Base-by-base conservation (phyloP, 2,888 invertebrate species). In the Drosophila conformis region DNA sequence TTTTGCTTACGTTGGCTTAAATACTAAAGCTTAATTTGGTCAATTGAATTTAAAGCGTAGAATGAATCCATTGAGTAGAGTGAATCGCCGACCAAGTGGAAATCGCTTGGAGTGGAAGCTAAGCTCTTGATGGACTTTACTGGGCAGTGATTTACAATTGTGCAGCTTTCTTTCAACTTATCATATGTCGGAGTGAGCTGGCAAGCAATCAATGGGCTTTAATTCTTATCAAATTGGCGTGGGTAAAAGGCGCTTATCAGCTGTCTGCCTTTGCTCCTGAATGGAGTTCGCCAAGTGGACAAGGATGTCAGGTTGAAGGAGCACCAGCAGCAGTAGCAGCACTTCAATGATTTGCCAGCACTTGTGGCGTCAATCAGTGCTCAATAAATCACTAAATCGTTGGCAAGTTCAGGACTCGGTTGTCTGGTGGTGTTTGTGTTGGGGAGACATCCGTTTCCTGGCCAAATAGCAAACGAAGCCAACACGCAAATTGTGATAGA, bases 381-480 rank as follows among this genome's bases (percentile, higher is more conserved):
- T 65, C 85, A 83, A 83, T 82, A 83, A 83, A 83, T 83, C 83
- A 83, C 76, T 69, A 76, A 75, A 70, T 73, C 81, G 70, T 70
- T 59, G 53, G 51, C 48, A 58, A 53, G 56, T 75, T 64, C 57
- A 69, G 71, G 62, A 70, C 72, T 69, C 29, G 62, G 35, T 36
- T 58, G 48, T 38, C 18, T 25, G 54, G 21, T 29, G 49, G 63
- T 29, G n/a, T 69, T 75, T 80, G 69, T 73, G 62, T 70, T 70
- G 27, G 38, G 38, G 21, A 70, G 81, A 81, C 83, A 76, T 82
- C 81, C 78, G 76, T 76, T 78, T 81, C 83, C 83, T 83, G 83
- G 70, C 65, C 72, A 70, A 76, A 83, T 71, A 80, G n/a, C 11
- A 35, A 54, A 54, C 35, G 74, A 73, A 60, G 67, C 69, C 67